Base-by-base conservation (phyloP, 2,888 invertebrate genomes). In the Dione juno region DNA sequence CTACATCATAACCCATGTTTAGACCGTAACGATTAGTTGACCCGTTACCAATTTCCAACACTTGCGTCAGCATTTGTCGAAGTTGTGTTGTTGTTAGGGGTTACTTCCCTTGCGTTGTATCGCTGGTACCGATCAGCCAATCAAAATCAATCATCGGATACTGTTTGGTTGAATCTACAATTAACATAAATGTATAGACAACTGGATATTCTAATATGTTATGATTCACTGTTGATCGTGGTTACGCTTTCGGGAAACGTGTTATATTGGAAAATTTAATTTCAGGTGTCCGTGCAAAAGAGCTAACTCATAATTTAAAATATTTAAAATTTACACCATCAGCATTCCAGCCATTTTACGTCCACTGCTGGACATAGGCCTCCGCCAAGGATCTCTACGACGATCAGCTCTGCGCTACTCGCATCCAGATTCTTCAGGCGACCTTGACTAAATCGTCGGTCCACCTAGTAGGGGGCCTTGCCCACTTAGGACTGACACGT, bases 101-200 rank as follows among this genome's bases (percentile, higher is more conserved):
- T 85, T 91, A 92, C 81, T 90, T 88, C 80, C 88, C 81, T 73
- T 90, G 77, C 73, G 91, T 80, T 76, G 88, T 85, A 81, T 90
- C 92, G 87, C 84, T 88, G 89, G 88, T 90, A 91, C 84, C 85
- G 80, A 93, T 87, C 88, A 93, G 93, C 93, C 93, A 93, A 92
- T 93, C 93, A 91, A 92, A 93, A 92, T 93, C 93, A 90, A 93
- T 88, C 92, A 93, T 92, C 91, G 92, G 92, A 89, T 88, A 90
- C 86, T 93, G 91, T 92, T 93, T 93, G 81, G 89, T 87, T 88
- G 92, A 87, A 93, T 93, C 93, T 93, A 93, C 87, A 93, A 93
- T 92, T 91, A 92, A 92, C 82, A 92, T 84, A 92, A 89, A 90
- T 77, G 81, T 89, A 84, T 86, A 86, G 85, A 83, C 82, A 88